These are phyloP conservation scores for Melanotaenia parkinsoni DNA, from an alignment of 2,797 vertebrate species.

Conservation along the genomic window DNA sequence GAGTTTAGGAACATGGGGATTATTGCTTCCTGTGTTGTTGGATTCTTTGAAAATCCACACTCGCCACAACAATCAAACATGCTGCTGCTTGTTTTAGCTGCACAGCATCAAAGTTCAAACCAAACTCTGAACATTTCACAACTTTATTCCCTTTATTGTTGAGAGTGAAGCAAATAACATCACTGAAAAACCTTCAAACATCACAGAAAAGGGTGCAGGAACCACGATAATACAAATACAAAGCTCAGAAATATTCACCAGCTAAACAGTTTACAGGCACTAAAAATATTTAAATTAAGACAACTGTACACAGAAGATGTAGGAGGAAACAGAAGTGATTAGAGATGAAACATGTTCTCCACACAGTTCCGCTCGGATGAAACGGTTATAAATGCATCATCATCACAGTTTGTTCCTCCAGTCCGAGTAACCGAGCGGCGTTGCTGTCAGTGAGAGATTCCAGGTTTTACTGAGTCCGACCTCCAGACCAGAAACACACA, in stretches of 20 bases:
- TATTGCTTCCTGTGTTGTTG: too few relatives aligned
- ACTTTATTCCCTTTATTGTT: conserved; percentile 50
- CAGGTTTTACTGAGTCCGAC: too few relatives aligned
- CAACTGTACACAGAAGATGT: not conserved
- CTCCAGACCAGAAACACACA: too few relatives aligned
- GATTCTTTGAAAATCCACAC: too few relatives aligned
- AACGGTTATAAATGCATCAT: not conserved
- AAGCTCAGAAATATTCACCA: conserved; percentile 17
- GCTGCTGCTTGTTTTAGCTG: too few relatives aligned
- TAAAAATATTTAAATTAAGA: conserved; percentile 12
- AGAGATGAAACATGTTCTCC: too few relatives aligned
- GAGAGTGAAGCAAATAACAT: conserved; percentile 27
- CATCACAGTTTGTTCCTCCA: too few relatives aligned
- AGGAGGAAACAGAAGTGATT: not conserved
- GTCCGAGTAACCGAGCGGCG: too few relatives aligned
- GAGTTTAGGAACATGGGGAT: too few relatives aligned
- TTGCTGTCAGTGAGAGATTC: too few relatives aligned
- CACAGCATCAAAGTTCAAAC: too few relatives aligned
- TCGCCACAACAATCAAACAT: too few relatives aligned
- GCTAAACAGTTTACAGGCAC: conserved; percentile 4
- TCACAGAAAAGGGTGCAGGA: conserved; percentile 10
- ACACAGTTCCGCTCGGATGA: not conserved
- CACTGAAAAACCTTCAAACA: conserved; percentile 15
- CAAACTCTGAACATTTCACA: not conserved
- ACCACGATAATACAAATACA: conserved; percentile 17